Conservation (phyloP, 2,113 vertebrate species). For the Ceyx margarethae region DNA sequence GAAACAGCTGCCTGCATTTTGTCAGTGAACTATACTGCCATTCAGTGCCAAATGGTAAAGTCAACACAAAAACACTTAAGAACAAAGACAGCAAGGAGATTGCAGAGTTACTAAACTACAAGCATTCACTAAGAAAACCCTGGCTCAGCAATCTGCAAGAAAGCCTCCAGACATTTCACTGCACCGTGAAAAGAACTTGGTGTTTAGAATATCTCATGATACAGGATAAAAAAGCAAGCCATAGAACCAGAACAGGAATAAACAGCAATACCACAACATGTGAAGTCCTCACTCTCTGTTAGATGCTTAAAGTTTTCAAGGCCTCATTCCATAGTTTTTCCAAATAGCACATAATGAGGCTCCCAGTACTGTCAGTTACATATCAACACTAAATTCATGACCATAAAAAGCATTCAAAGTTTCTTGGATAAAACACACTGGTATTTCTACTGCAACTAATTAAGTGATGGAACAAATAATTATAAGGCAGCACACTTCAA, state of each 20-base stretch:
- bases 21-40: neutral
- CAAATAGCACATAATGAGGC: neutral
- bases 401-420: neutral
- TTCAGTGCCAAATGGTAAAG: conserved; percentile 7
- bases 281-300: neutral
- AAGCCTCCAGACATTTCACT: neutral
- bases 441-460: neutral
- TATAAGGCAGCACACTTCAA: neutral
- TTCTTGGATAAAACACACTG: neutral
- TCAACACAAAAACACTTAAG: neutral
- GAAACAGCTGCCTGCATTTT: neutral
- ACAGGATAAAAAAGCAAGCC: neutral
- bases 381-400: neutral
- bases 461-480: neutral
- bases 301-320: neutral
- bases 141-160: neutral
- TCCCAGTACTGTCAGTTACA: neutral
- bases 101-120: neutral
- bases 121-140: neutral
- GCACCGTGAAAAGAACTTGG: neutral
- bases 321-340: neutral
- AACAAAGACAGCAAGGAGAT: neutral
- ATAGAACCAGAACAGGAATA: neutral
- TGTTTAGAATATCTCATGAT: neutral
- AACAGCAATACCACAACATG: neutral